Base-by-base conservation (phyloP, 2,888 invertebrate genomes). In the Diachrysia chrysitis region DNA sequence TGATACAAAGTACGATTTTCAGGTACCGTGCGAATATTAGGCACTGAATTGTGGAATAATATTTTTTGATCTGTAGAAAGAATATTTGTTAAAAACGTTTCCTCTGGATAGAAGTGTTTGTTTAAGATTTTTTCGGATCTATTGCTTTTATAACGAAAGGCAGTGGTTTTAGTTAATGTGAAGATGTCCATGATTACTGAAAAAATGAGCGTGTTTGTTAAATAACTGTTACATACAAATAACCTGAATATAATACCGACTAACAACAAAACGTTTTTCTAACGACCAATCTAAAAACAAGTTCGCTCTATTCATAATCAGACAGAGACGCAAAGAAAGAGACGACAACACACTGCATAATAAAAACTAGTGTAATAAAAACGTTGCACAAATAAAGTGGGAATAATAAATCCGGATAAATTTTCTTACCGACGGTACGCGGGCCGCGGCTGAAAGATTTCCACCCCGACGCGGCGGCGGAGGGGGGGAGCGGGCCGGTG, bases 1-100 rank as follows among this genome's bases (percentile, higher is more conserved):
- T 93, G 92, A 93, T 93, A 92, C 92, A 89, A 92, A 93, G 93
- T 92, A 90, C 88, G 89, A 91, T 92, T 92, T 93, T 90, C 93
- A 91, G 89, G 93, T 93, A 95, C 86, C 82, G 93, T 89, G 83
- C 59, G 90, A 81, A 81, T 58, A 84, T 79, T 83, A 82, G 83
- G 23, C 66, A 61, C 77, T 81, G 73, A 76, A 68, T 69, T 69
- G 35, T 63, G 4, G 19, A 9, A 71, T 46, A 53, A 63, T 59
- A 61, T 71, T 68, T 21, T 21, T 10, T 7, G 14, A 14, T 51
- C 7, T 10, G 19, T 51, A 3, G 17, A 17, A 4, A 29, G 29
- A 29, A 37, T 37, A 14, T 37, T 37, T 16, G 35, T 35, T 12
- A 2, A 12, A 35, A 12, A 1, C 1, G 2, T 0, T 2, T 35